phyloP scores from a whole-genome alignment of 2,888 invertebrate species.

The Clostera curtula region DNA sequence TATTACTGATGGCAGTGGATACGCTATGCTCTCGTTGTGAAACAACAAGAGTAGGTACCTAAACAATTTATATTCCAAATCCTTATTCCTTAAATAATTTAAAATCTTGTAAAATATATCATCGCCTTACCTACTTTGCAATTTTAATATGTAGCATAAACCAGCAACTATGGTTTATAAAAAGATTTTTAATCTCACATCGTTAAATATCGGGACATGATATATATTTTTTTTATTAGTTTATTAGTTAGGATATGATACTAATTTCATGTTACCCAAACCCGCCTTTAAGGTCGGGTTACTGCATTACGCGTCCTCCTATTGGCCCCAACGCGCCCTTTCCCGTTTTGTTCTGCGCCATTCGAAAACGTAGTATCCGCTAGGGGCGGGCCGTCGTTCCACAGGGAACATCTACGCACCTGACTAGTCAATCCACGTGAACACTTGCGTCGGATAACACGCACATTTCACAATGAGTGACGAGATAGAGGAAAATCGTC shows the following conservation, averaged over 20 bases:
- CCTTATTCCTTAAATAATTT: too few relatives aligned
- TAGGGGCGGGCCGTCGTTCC: constrained; percentile 39
- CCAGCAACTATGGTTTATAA: too few relatives aligned
- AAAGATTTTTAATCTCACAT: too few relatives aligned
- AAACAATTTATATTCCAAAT: too few relatives aligned
- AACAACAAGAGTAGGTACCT: too few relatives aligned
- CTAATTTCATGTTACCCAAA: constrained; percentile 13
- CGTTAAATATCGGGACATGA: too few relatives aligned
- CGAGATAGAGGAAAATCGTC: constrained; percentile 25
- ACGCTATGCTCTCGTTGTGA: too few relatives aligned
- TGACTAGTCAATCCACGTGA: constrained; percentile 56
- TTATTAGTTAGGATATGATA: constrained; percentile 16
- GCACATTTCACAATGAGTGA: constrained; percentile 35
- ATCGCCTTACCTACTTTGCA: too few relatives aligned
- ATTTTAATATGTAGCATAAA: too few relatives aligned
- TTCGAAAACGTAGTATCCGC: constrained; percentile 30
- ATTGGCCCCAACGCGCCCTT: constrained; percentile 45
- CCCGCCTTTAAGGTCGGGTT: constrained; percentile 42
- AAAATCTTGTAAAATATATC: too few relatives aligned
- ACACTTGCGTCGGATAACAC: constrained; percentile 32
- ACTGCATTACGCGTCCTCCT: constrained; percentile 12
- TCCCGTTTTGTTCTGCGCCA: constrained; percentile 28
- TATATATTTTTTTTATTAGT: too few relatives aligned
- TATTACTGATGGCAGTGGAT: too few relatives aligned
- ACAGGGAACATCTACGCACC: constrained; percentile 40